Base-by-base conservation (phyloP, 2,113 vertebrate genomes). In the Pedionomus torquatus region DNA sequence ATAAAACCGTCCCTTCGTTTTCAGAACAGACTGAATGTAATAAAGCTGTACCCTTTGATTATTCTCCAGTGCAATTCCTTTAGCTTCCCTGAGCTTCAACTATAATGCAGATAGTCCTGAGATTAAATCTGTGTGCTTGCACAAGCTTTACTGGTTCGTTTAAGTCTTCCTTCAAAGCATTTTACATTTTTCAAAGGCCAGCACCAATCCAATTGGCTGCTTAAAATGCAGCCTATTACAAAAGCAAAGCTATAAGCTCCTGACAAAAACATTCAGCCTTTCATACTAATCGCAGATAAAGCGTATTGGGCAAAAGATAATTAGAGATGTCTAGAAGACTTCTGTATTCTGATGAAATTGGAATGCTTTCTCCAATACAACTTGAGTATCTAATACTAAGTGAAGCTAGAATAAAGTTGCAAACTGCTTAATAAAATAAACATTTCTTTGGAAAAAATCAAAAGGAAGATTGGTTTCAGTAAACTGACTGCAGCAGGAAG, bases 91-190 rank as follows among this genome's bases (percentile, higher is more conserved):
- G 90, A 94, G 91, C 77, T 81, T 92, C 75, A 83, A 71, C 58
- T 44, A 94, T 89, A 95, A 95, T 86, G 83, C 81, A 94, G 94
- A 94, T 18, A 96, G 89, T 72, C 64, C 64, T 64, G 66, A 95
- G 93, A 96, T 92, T 92, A 94, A 96, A 97, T 35, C 75, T 83
- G 65, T 93, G 78, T 61, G 68, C 83, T 94, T 88, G 86, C 87
- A 96, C 83, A 95, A 16, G 85, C 93, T 94, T 83, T 74, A 87
- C 74, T 89, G 78, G 87, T 68, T 96, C 80, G 87, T 95, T 95
- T 95, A 93, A 97, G 91, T 91, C 93, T 94, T 96, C 97, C 95
- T 96, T 97, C 93, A 97, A 97, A 97, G 94, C 90, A 63, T 83
- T 88, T 92, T 95, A 88, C 88, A 94, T 95, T 91, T 96, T 91